phyloP scores from a whole-genome alignment of 2,888 invertebrate species.

The Plagodis pulveraria region DNA sequence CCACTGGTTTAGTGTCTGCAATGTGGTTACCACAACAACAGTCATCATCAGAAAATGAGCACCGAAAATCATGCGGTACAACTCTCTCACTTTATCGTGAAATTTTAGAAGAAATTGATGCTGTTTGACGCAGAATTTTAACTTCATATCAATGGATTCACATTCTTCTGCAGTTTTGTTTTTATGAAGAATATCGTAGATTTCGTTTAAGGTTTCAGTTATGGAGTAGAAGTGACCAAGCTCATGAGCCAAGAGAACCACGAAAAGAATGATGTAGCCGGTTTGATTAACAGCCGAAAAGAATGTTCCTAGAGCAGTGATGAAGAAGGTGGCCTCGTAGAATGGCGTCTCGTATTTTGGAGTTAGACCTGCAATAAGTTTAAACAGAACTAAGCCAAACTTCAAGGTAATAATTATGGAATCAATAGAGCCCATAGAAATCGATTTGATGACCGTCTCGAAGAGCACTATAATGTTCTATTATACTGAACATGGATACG shows the following conservation, averaged over 20 bases:
- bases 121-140: constrained; percentile 58
- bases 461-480: too few species aligned
- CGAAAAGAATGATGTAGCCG: constrained; percentile 62
- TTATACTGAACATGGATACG: too few species aligned
- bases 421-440: too few species aligned
- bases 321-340: constrained; percentile 54
- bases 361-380: constrained; percentile 50
- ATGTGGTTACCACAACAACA: constrained; percentile 58
- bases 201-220: constrained; percentile 52
- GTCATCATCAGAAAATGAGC: constrained; percentile 65
- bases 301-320: constrained; percentile 52
- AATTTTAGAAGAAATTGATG: constrained; percentile 59
- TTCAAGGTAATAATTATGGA: too few species aligned
- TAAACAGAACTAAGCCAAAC: too few species aligned
- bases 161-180: constrained; percentile 24
- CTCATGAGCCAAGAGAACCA: constrained; percentile 57
- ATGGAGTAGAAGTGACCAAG: constrained; percentile 63
- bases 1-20: constrained; percentile 64
- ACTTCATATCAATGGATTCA: constrained; percentile 41
- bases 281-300: constrained; percentile 67
- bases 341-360: constrained; percentile 61
- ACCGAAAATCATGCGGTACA: constrained; percentile 58
- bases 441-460: too few species aligned
- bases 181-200: constrained; percentile 36
- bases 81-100: constrained; percentile 49